Conservation (phyloP, 2,888 invertebrate species). For the Papilio demoleus region DNA sequence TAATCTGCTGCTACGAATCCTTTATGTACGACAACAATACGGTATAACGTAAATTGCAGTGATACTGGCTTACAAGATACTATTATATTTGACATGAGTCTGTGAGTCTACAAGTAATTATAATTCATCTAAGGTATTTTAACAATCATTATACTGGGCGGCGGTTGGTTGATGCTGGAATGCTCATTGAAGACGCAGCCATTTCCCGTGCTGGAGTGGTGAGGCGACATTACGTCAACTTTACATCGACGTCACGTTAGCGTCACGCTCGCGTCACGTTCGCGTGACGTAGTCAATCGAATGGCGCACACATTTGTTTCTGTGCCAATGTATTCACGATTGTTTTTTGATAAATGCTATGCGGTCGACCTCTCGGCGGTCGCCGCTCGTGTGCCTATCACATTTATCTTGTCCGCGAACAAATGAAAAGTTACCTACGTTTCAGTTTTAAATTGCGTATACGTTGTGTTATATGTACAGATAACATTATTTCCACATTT, state of each 20-base stretch:
- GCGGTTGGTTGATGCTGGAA: not conserved
- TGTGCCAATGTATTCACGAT: conserved; percentile 1
- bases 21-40: not conserved
- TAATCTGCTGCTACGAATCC: not conserved
- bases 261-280: not conserved
- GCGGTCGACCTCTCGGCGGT: not conserved
- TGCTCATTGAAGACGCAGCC: not conserved
- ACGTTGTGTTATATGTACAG: not conserved
- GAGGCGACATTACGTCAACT: not conserved
- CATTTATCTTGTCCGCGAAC: conserved; percentile 4
- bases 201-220: not conserved
- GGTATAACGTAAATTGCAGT: not conserved
- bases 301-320: not conserved
- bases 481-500: not conserved
- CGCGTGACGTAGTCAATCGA: not conserved
- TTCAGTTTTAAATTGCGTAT: not conserved
- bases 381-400: not conserved
- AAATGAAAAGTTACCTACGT: conserved; percentile 1
- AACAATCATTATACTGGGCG: no score
- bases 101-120: no score
- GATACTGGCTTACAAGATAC: not conserved
- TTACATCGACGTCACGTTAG: not conserved
- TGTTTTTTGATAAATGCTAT: conserved; percentile 17
- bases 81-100: not conserved
- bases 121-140: not conserved